Evolutionary conservation across 2,113 vertebrate genomes (phyloP).

Genomic region (Agapornis roseicollis): DNA sequence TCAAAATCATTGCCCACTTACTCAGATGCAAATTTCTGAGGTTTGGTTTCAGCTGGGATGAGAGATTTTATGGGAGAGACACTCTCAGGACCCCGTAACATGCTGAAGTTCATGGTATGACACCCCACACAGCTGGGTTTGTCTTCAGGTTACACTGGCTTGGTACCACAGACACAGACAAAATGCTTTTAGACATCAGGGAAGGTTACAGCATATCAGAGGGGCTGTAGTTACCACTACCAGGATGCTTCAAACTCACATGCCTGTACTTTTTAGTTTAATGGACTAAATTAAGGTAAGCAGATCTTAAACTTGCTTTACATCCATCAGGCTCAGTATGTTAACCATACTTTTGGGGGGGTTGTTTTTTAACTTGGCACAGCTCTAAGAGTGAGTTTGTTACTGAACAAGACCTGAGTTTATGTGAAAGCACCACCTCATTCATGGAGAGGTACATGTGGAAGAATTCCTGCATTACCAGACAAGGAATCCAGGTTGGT

Average conservation of each 20-base stretch:
- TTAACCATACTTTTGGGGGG: not conserved
- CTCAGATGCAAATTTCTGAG: not conserved
- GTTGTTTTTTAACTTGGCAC: not conserved
- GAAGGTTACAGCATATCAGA: not conserved
- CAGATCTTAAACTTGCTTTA: not conserved
- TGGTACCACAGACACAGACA: not conserved
- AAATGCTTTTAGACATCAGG: not conserved
- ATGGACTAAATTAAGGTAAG: not conserved
- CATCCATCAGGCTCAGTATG: not conserved
- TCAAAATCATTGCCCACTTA: not conserved
- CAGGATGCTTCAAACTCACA: not conserved
- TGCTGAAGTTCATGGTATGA: not conserved
- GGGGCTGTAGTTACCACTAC: not conserved
- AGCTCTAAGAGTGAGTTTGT: not conserved
- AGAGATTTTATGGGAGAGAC: not conserved
- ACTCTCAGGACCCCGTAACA: not conserved
- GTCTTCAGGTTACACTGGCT: not conserved
- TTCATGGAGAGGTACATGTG: accelerated
- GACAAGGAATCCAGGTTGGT: not conserved
- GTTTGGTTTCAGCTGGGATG: not conserved
- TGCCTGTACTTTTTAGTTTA: not conserved
- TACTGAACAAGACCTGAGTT: not conserved
- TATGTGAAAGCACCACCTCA: not conserved
- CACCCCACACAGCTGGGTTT: not conserved
- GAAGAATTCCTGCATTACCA: not conserved